Evolutionary conservation across 2,113 vertebrate genomes (phyloP), one percentile per base, ranked within the genome.

Genomic region (Microcebus murinus): DNA sequence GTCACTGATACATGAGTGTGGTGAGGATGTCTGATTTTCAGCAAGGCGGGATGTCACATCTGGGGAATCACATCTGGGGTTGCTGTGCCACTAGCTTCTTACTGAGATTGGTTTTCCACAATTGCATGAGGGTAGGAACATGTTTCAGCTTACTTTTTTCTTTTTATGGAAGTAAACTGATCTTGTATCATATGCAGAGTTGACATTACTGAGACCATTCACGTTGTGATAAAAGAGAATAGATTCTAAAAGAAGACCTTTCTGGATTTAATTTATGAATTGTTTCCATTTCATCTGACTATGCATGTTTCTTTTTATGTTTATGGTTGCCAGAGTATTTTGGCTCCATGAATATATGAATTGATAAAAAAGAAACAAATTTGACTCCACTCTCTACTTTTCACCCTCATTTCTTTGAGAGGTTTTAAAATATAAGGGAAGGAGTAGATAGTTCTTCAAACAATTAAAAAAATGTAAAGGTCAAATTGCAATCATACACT

Each of bases 391-490:
- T 48, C 0, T 21, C 55, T 7, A 57, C 61, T 63, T 11, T 29
- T 63, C 10, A 61, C 20, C 8, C 27, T 87, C 8, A 59, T 91
- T 90, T 63, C 74, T 1, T 87, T 88, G 59, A 25, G 45, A 17
- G 1, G 0, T 93, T 97, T 97, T 95, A 95, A 95, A 91, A 73
- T 65, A 83, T 34, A 89, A 88, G 45, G 29, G 83, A 97, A 59
- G 45, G 23, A 96, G 87, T 0, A 8, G 18, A 50, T 25, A 95
- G 17, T 48, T 57, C 36, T 89, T 96, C 42, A 97, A 85, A 10
- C 17, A 95, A 87, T 59, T 42, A 90, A 73, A 20, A 57, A 86
- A 18, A 48, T 94, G 27, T 97, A 79, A 94, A 97, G 82, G 76
- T 94, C 82, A 96, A 77, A 94, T 96, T 92, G 90, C 21, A 83